phyloP scores from a whole-genome alignment of 2,797 vertebrate species.

The Halcyon chelicuti region DNA sequence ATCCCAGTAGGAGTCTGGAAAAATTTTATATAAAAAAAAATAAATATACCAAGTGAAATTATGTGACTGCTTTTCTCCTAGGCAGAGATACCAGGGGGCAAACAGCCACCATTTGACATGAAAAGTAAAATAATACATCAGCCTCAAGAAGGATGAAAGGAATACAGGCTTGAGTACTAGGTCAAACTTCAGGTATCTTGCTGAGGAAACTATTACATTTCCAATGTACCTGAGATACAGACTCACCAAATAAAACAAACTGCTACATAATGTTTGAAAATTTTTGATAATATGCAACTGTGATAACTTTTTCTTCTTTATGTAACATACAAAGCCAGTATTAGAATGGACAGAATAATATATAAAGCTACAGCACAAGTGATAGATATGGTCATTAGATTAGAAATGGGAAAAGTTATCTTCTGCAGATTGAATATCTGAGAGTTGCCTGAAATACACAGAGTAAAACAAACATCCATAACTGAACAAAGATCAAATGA shows the following conservation, averaged over 20 bases:
- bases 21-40: neutral
- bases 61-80: neutral
- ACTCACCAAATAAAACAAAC: neutral
- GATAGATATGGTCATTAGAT: neutral
- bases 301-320: neutral
- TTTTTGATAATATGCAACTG: neutral
- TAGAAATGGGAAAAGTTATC: neutral
- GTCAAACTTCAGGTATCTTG: neutral
- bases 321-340: neutral
- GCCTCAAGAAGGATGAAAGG: neutral
- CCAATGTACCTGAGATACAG: neutral
- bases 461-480: slow-evolving; percentile 40
- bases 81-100: neutral
- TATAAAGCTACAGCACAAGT: neutral
- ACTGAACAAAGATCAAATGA: slow-evolving; percentile 4
- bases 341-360: neutral
- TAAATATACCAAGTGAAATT: neutral
- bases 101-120: neutral
- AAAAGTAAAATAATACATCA: neutral
- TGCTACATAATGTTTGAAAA: neutral
- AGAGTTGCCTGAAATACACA: neutral
- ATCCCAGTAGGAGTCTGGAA: neutral
- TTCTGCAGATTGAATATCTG: neutral
- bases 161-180: neutral
- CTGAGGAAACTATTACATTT: neutral